Percentiles rank a stretch among this genome's conserved stretches.
These are phyloP conservation scores for Equus przewalskii DNA, from an alignment of 2,113 vertebrate species.

Conservation along the genomic window DNA sequence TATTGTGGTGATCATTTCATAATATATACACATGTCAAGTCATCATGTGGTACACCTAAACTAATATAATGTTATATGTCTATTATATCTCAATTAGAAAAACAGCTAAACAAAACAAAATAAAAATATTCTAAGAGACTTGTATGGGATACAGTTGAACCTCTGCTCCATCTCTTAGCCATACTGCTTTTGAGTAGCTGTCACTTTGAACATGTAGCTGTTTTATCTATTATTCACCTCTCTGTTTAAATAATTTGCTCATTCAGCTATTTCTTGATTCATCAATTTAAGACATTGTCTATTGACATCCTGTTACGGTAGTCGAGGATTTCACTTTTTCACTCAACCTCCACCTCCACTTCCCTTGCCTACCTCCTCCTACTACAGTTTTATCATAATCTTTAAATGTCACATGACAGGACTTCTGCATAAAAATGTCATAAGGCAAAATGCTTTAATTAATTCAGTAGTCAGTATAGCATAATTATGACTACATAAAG, in stretches of 20 bases:
- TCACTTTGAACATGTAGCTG: background rate
- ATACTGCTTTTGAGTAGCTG: background rate
- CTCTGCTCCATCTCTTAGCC: background rate
- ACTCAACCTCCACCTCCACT: background rate
- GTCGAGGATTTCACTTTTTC: background rate
- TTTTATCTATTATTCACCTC: background rate
- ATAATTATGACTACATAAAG: background rate
- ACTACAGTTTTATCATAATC: background rate
- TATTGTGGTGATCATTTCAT: too few relatives aligned
- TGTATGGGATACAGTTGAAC: background rate
- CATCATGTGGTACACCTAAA: too few relatives aligned
- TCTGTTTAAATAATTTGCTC: constrained; percentile 5
- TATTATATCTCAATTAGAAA: too few relatives aligned
- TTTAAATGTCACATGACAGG: background rate
- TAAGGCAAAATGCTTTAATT: constrained; percentile 3
- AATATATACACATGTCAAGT: too few relatives aligned
- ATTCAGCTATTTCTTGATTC: constrained; percentile 22
- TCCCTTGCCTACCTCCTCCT: background rate
- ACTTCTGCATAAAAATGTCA: constrained; percentile 37
- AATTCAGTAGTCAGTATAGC: constrained; percentile 10
- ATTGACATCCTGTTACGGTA: constrained; percentile 26
- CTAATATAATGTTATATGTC: too few relatives aligned
- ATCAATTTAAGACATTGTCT: background rate
- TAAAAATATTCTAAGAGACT: background rate
- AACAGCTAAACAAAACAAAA: too few relatives aligned